Evolutionary conservation across 2,888 invertebrate species (phyloP).

Genomic region (Crossocerus cetratus): DNA sequence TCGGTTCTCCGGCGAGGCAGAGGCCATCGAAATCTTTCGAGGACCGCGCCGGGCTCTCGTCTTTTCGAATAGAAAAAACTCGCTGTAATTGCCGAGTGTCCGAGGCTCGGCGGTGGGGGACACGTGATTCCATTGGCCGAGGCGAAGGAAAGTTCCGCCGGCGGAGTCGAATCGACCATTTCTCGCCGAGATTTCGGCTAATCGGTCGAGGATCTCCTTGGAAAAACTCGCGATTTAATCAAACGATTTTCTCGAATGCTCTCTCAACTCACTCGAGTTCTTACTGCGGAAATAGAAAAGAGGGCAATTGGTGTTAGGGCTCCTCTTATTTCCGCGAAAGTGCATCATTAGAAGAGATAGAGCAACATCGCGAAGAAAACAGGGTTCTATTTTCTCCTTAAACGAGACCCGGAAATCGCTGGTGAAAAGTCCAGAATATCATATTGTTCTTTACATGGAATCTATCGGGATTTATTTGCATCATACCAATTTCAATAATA

Average conservation of each 20-base stretch:
- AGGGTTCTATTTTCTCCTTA: too few relatives aligned
- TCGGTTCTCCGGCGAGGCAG: background rate
- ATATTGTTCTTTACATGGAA: too few relatives aligned
- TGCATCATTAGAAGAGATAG: too few relatives aligned
- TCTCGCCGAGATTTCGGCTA: conserved; percentile 1
- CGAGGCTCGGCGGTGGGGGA: background rate
- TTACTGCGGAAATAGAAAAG: too few relatives aligned
- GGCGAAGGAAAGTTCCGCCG: background rate
- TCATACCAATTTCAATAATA: too few relatives aligned
- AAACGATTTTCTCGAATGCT: background rate
- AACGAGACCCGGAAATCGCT: too few relatives aligned
- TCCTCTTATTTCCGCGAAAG: too few relatives aligned
- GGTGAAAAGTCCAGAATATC: too few relatives aligned
- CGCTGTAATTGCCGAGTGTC: background rate
- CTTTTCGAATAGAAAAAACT: background rate
- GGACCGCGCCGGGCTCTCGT: background rate
- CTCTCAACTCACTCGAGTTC: too few relatives aligned
- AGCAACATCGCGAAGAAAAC: too few relatives aligned
- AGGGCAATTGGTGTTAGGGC: too few relatives aligned
- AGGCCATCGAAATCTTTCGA: background rate
- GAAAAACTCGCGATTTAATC: background rate
- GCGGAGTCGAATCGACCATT: background rate
- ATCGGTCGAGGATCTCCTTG: background rate
- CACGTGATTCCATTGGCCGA: background rate
- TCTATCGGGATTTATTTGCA: too few relatives aligned